Evolutionary conservation across 2,888 invertebrate genomes (phyloP).

Genomic region (Eledone cirrhosa): DNA sequence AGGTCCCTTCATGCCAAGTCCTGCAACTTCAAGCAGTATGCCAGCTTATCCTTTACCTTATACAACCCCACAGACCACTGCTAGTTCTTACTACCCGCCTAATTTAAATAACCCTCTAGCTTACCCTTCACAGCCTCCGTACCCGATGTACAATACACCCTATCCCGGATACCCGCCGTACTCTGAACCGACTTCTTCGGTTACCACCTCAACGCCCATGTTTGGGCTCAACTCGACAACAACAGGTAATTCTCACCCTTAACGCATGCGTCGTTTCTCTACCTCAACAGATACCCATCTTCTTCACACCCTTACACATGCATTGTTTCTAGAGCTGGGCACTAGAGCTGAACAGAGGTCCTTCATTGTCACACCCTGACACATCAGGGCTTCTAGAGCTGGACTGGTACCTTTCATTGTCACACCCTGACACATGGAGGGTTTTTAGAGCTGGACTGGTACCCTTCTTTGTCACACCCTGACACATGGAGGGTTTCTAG

Average conservation of each 20-base stretch:
- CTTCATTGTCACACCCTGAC: no score
- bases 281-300: no score
- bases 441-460: no score
- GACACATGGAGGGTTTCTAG: no score
- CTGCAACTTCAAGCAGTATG: slow-evolving; percentile 36
- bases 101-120: slow-evolving; percentile 3
- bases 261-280: neutral
- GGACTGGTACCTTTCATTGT: no score
- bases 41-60: slow-evolving; percentile 35
- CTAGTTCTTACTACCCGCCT: slow-evolving; percentile 25
- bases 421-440: no score
- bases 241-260: slow-evolving; percentile 32
- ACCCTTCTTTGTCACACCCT: no score
- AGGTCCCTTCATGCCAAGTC: slow-evolving; percentile 40
- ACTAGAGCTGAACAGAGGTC: no score
- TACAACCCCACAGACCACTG: slow-evolving; percentile 9
- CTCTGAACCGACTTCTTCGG: slow-evolving; percentile 32
- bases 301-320: no score
- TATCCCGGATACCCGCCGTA: slow-evolving; percentile 52
- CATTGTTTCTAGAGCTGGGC: no score
- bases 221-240: slow-evolving; percentile 50
- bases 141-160: slow-evolving; percentile 27
- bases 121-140: neutral
- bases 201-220: slow-evolving; percentile 36
- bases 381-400: no score